Percentiles rank a stretch among this genome's conserved stretches.
These are phyloP conservation scores for Myiopsitta monachus DNA, from an alignment of 2,113 vertebrate species.

Conservation along the genomic window DNA sequence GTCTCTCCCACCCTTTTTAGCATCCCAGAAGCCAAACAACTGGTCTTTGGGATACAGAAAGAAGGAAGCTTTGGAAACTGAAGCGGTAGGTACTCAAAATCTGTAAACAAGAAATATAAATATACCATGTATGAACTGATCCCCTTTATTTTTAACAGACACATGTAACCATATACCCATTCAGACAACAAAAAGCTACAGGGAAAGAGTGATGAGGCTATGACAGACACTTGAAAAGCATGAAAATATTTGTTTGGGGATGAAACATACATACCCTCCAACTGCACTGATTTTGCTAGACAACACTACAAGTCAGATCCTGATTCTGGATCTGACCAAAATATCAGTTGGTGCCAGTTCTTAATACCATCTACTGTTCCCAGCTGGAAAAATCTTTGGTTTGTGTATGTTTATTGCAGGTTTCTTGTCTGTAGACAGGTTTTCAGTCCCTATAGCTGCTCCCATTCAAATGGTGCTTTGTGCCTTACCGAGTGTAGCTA, in stretches of 20 bases:
- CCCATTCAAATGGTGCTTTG: background rate
- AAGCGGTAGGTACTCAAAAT: constrained; percentile 22
- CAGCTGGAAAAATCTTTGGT: background rate
- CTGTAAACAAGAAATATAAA: constrained; percentile 34
- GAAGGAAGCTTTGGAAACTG: constrained; percentile 2
- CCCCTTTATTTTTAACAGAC: constrained; percentile 55
- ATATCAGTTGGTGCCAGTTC: constrained; percentile 60
- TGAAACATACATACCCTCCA: constrained; percentile 62
- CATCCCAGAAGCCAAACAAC: constrained; percentile 36
- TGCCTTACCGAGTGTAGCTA: background rate
- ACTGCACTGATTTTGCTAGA: constrained; percentile 44
- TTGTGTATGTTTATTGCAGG: background rate
- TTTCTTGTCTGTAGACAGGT: constrained; percentile 10
- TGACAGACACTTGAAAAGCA: constrained; percentile 68
- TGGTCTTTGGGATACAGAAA: constrained; percentile 35
- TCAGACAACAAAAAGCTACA: constrained; percentile 71
- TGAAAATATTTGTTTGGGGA: constrained; percentile 53
- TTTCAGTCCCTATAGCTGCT: constrained; percentile 20
- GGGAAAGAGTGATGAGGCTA: constrained; percentile 60
- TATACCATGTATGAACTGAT: constrained; percentile 22
- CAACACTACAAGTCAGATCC: constrained; percentile 43
- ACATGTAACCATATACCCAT: constrained; percentile 62
- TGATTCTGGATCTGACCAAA: constrained; percentile 46
- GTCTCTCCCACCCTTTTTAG: constrained; percentile 33
- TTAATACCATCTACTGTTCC: background rate